Evolutionary conservation across 2,888 invertebrate genomes (phyloP).

Genomic region (Chirona hameri): DNA sequence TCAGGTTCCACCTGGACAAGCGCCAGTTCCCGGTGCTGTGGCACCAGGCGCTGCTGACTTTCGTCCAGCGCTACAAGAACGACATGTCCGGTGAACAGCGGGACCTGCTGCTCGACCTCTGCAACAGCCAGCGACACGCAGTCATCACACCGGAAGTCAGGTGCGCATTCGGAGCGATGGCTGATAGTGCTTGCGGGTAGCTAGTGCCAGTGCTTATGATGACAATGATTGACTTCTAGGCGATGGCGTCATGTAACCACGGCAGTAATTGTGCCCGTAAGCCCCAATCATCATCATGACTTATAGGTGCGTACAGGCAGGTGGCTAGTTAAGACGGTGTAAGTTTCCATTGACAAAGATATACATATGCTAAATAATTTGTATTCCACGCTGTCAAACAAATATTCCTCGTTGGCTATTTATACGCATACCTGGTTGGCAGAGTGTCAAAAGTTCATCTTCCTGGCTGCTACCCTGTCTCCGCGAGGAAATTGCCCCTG

Average conservation of each 20-base stretch:
- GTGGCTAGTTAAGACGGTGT: too few species aligned
- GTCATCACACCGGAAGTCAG: constrained; percentile 78
- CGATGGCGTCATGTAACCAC: not conserved
- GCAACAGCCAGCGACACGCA: constrained; percentile 63
- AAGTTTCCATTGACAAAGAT: too few species aligned
- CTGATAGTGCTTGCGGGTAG: not conserved
- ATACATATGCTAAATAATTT: too few species aligned
- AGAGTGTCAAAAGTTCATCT: too few species aligned
- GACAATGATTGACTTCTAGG: not conserved
- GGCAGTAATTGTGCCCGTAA: too few species aligned
- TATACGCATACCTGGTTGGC: too few species aligned
- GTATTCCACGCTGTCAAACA: too few species aligned
- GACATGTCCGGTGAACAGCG: constrained; percentile 91
- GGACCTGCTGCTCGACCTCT: constrained; percentile 73
- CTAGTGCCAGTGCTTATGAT: not conserved
- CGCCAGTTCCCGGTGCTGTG: constrained; percentile 89
- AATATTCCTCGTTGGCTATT: too few species aligned
- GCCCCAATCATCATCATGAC: not conserved
- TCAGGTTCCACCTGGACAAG: constrained; percentile 56
- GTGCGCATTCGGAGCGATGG: constrained; percentile 52
- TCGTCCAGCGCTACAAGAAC: constrained; percentile 91
- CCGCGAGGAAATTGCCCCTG: too few species aligned
- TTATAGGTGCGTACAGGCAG: too few species aligned
- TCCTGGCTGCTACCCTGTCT: too few species aligned
- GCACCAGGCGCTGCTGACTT: constrained; percentile 92